Percentiles rank a stretch among this genome's conserved stretches.
phyloP scores from a whole-genome alignment of 2,888 invertebrate genomes.

The Clostera curtula region DNA sequence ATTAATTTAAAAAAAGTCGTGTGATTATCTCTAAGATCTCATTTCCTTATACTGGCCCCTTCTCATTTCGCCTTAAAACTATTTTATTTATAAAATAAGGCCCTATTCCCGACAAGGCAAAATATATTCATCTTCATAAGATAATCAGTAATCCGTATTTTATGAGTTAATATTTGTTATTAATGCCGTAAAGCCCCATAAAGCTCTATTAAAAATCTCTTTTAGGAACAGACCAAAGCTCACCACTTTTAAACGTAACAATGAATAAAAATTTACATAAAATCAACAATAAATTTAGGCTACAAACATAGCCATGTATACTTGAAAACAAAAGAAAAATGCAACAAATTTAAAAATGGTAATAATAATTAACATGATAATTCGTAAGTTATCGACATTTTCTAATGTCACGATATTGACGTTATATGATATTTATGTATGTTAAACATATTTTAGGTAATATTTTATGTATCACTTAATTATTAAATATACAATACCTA shows the following conservation, averaged over 20 bases:
- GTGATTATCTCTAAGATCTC: conserved; percentile 20
- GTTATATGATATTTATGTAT: conserved; percentile 35
- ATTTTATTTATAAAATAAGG: conserved; percentile 51
- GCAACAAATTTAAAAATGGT: conserved; percentile 30
- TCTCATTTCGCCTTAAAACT: conserved; percentile 50
- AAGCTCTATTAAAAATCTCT: conserved; percentile 36
- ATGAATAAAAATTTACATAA: conserved; percentile 51
- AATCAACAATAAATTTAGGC: conserved; percentile 39
- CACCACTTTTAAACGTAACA: conserved; percentile 48
- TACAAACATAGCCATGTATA: conserved; percentile 34
- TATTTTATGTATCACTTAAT: conserved; percentile 45
- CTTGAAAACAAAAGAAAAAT: conserved; percentile 26
- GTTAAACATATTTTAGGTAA: conserved; percentile 25
- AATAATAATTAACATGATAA: conserved; percentile 27
- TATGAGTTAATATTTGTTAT: conserved; percentile 19
- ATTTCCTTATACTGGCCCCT: conserved; percentile 54
- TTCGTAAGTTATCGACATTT: conserved; percentile 37
- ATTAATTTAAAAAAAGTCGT: conserved; percentile 24
- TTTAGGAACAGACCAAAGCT: conserved; percentile 50
- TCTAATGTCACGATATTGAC: conserved; percentile 45
- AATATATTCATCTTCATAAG: conserved; percentile 32
- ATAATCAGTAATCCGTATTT: conserved; percentile 22
- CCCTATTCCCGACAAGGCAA: conserved; percentile 51
- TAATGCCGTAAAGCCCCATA: conserved; percentile 26
- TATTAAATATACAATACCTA: conserved; percentile 55